Base-by-base conservation (phyloP, 2,888 invertebrate genomes). In the Netelia fuscicornis region DNA sequence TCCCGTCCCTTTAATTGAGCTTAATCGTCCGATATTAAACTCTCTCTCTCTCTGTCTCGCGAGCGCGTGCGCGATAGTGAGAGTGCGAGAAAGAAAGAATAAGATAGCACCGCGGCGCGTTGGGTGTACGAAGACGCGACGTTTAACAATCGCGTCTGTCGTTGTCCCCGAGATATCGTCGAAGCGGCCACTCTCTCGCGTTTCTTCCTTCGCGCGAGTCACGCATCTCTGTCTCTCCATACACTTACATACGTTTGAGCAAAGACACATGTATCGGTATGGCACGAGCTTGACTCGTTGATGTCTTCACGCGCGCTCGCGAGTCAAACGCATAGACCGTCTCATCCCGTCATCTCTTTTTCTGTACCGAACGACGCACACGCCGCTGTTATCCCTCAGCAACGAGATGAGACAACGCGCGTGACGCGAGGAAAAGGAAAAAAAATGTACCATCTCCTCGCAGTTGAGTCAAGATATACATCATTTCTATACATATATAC, bases 21-120 rank as follows among this genome's bases (percentile, higher is more conserved):
- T 91, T 93, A 93, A 93, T 93, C 89, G 91, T 88, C 89, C 88
- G 90, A 92, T 91, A 92, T 93, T 92, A 91, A 89, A 90, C 90
- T 90, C 30, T 30, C 30, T 30, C 30, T 30, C 90, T 90, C 30
- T 30, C 30, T 30, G 5, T 30, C 5, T 3, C 30, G 30, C 90
- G 89, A 87, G 90, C 90, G 89, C 90, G 88, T 87, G 82, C 71
- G 60, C 70, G 74, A 78, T 1, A 42, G 25, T 25, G 25, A 25
- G 25, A 25, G 25, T 25, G 25, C 25, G 25, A 25, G 25, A 25
- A 2, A 25, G 2, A 25, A 25, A 25, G 25, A 25, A 2, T 2
- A 60, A 70, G 48, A 58, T 74, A 80, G 30, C 30, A 30, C 30
- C 30, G 5, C 30, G 30, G 30, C 89, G 89, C 87, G 86, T 86